Base-by-base conservation (phyloP, 2,113 vertebrate species). In the Seriola aureovittata region DNA sequence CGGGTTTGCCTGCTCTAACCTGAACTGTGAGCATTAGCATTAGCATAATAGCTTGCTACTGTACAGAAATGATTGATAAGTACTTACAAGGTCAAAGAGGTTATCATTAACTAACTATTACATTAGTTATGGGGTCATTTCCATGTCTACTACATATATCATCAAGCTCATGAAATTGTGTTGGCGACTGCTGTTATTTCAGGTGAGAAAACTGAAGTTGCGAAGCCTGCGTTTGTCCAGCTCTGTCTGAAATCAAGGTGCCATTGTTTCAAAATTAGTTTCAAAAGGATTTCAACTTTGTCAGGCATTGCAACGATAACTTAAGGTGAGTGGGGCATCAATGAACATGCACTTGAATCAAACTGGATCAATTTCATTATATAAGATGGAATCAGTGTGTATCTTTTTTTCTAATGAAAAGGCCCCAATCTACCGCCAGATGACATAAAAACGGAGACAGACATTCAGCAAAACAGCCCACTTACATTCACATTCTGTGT, bases 361-460 rank as follows among this genome's bases (percentile, higher is more conserved):
- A 19, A 54, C 2, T 55, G 2, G 11, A 42, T 54, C 5, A 54
- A 36, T 48, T 62, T 64, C 14, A 32, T 73, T 12, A 42, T 58
- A 36, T 68, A 21, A 21, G 2, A 42, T 38, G 38, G 25, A 36
- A 23, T 70, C 23, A 32, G 42, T 36, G 10, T 8, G 17, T 69
- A 11, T 29, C 21, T 57, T 38, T 58, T 23, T 52, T 57, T 60
- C 2, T 1, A 55, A 29, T 52, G 50, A 64, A 42, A 42, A 12
- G 16, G 1, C n/a, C 14, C 29, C 13, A 55, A 52, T 58, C 9
- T 44, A 63, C 36, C 48, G 71, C 23, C 7, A 80, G n/a, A 5
- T 44, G 40, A 80, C 19, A 77, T 75, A 70, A 72, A 87, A 62
- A 25, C 8, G 63, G 65, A 60, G 59, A 62, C 3, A 57, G 40